Percentiles rank a stretch among this genome's conserved stretches.
Conservation (phyloP, 2,113 vertebrate genomes). For the Stegostoma tigrinum region DNA sequence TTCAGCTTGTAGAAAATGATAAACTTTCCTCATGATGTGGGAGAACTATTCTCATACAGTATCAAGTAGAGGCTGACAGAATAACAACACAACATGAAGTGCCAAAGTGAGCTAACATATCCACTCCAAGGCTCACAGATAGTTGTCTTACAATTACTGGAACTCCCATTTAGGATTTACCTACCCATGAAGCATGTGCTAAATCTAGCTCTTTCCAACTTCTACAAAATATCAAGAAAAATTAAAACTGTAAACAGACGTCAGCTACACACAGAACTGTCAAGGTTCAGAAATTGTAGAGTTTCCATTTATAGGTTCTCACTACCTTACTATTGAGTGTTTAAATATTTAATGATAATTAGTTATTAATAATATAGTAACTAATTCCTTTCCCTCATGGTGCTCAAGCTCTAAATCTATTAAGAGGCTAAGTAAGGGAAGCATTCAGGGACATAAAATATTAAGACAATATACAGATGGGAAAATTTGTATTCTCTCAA, state of each 20-base stretch:
- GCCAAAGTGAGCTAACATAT: neutral
- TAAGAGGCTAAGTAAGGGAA: neutral
- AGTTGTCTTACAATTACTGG: neutral
- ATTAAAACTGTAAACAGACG: neutral
- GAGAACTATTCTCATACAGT: neutral
- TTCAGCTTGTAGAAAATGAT: neutral
- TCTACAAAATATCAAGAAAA: neutral
- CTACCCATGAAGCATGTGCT: neutral
- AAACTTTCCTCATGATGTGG: neutral
- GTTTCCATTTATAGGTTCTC: neutral
- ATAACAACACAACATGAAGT: neutral
- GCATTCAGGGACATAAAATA: neutral
- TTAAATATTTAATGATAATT: no score
- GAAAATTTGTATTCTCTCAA: neutral
- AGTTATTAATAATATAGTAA: neutral
- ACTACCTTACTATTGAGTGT: neutral
- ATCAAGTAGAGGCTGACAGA: neutral
- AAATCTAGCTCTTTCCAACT: neutral
- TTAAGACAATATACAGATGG: neutral
- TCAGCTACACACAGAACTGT: neutral
- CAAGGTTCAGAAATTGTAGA: neutral
- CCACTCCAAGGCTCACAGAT: neutral
- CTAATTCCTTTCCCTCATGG: neutral
- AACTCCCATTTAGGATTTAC: neutral
- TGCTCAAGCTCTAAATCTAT: neutral